A percentile compares a stretch with the other conserved stretches of the same genome.
Conservation (phyloP, 2,797 vertebrate species). For the Smutsia gigantea region DNA sequence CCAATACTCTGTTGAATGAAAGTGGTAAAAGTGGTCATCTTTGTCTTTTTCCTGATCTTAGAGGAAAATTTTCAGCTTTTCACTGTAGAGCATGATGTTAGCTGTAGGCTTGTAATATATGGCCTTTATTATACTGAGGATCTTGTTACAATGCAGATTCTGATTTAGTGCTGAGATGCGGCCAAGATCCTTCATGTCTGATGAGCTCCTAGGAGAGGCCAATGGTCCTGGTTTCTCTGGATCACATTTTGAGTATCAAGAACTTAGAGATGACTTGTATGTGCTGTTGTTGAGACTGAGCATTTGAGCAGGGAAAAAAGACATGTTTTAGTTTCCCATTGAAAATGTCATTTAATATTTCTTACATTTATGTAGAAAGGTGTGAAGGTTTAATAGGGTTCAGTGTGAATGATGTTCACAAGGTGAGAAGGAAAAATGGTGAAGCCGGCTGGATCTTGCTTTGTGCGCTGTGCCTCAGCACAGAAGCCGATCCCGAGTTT, state of each 20-base stretch:
- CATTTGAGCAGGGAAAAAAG: not conserved
- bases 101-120: not conserved
- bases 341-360: not conserved
- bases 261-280: not conserved
- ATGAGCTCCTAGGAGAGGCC: not conserved
- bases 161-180: not conserved
- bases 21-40: not conserved
- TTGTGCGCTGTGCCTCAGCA: not conserved
- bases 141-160: slow-evolving; percentile 47
- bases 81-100: not conserved
- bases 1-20: not conserved
- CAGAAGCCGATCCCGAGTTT: not conserved
- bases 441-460: not conserved
- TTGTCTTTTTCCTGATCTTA: not conserved
- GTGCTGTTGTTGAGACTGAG: not conserved
- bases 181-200: not conserved
- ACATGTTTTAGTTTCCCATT: not conserved
- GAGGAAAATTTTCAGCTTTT: not conserved
- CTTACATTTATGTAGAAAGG: not conserved
- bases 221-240: not conserved
- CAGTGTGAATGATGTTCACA: not conserved
- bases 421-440: not conserved
- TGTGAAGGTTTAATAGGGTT: not conserved
- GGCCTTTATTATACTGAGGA: not conserved
- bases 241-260: not conserved